Evolutionary conservation across 2,113 vertebrate species (phyloP).

Genomic region (Parus major): DNA sequence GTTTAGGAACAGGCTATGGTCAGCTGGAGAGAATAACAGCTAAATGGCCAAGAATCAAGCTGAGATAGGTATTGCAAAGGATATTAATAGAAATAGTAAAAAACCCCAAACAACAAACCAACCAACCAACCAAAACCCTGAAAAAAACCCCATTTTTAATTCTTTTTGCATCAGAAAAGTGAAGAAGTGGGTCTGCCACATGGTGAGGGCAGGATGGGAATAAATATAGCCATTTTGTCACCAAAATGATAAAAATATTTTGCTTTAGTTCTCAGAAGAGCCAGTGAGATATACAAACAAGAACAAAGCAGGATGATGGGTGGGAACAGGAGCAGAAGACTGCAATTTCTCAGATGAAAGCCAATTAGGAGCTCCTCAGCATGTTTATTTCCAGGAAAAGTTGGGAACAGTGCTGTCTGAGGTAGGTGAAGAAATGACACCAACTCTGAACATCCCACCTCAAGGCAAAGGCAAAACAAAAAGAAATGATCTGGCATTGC

Average conservation of each 20-base stretch:
- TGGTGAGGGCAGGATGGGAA: background rate
- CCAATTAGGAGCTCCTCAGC: background rate
- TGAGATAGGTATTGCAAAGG: background rate
- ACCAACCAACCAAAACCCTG: accelerated
- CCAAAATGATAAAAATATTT: background rate
- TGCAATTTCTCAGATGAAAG: background rate
- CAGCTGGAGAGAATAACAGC: background rate
- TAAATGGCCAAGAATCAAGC: background rate
- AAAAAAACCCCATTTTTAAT: background rate
- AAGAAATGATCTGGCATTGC: background rate
- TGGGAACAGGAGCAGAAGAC: background rate
- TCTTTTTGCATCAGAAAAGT: background rate
- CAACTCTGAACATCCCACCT: background rate
- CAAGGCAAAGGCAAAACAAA: background rate
- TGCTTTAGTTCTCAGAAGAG: background rate
- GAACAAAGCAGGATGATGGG: background rate
- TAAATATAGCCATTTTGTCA: background rate
- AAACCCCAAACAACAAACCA: background rate
- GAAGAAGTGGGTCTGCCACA: background rate
- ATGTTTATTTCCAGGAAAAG: background rate
- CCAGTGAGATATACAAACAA: background rate
- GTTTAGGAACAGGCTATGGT: background rate
- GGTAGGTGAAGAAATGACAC: background rate
- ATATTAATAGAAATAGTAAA: background rate
- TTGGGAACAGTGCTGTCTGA: background rate